phyloP scores from a whole-genome alignment of 2,113 vertebrate genomes.

The Labeo rohita region DNA sequence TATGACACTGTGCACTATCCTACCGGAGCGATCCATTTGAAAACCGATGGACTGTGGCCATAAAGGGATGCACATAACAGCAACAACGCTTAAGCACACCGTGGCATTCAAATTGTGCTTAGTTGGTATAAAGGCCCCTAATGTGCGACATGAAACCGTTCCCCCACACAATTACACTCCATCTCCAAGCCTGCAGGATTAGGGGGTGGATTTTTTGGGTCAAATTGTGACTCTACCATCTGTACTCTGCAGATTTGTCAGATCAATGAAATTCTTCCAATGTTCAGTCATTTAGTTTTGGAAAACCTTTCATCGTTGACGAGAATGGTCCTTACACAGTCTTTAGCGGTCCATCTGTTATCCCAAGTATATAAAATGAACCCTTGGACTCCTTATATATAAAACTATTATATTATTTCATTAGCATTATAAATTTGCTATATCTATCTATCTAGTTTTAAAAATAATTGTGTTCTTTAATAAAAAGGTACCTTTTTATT shows the following conservation, averaged over 20 bases:
- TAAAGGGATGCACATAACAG: slow-evolving; percentile 42
- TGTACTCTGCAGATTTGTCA: neutral
- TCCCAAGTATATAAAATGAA: neutral
- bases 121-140: slow-evolving; percentile 35
- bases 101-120: slow-evolving; percentile 32
- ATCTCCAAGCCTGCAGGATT: neutral
- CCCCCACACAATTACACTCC: slow-evolving; percentile 11
- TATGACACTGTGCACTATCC: slow-evolving; percentile 26
- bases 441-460: no score
- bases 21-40: slow-evolving; percentile 17
- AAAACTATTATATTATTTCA: no score
- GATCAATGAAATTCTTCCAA: neutral
- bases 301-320: slow-evolving; percentile 3
- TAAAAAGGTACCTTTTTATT: no score
- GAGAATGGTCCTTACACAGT: neutral
- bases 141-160: neutral
- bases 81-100: neutral
- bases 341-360: neutral
- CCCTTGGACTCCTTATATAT: no score
- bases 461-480: no score
- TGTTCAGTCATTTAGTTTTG: neutral
- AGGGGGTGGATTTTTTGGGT: slow-evolving; percentile 9
- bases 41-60: slow-evolving; percentile 17
- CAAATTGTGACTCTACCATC: slow-evolving; percentile 14
- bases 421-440: no score